Base-by-base conservation (phyloP, 2,113 vertebrate species). In the Amblyopsis rosae region DNA sequence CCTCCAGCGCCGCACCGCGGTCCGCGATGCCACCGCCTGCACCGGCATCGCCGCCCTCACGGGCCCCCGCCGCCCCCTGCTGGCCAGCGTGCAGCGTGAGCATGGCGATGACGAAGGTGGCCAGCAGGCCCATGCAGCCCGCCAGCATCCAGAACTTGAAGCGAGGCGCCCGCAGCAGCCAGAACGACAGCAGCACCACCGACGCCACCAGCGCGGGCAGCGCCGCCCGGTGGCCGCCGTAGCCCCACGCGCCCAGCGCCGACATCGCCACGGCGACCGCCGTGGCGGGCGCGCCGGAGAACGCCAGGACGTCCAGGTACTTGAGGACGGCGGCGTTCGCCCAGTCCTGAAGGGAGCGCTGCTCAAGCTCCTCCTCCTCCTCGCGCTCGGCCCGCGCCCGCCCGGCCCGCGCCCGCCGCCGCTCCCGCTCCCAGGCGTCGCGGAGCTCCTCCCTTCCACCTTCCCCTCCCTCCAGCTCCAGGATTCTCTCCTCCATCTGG, bases 121-220 rank as follows among this genome's bases (percentile, higher is more conserved):
- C 82, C 2, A 91, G 73, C 87, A 91, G 87, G 45, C 76, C 89
- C 77, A 91, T 80, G 67, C 88, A 90, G 12, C 82, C 91, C 0
- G 76, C 72, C 50, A 91, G 63, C 89, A 88, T 91, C 89, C 89
- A 92, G 64, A 91, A 91, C 55, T 88, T 83, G 12, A 91, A 86
- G 73, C 87, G 75, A 0, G 62, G 54, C 0, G 69, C 72, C 4
- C 77, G 86, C 8, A 90, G 35, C 5, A 92, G 73, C 10, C 69
- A 32, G 53, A 75, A 90, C 12, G 66, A 72, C 4, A 88, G 87
- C 17, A 91, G 60, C 26, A 26, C 59, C 59, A 91, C 55, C 51
- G 90, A 74, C 3, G 76, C 69, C 15, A 90, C 65, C 5, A 91
- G 73, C 41, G 87, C 88, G 55, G 79, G 81, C 5, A 91, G 73